Conservation (phyloP, 2,797 vertebrate genomes). For the Scolopax bukidnonensis region DNA sequence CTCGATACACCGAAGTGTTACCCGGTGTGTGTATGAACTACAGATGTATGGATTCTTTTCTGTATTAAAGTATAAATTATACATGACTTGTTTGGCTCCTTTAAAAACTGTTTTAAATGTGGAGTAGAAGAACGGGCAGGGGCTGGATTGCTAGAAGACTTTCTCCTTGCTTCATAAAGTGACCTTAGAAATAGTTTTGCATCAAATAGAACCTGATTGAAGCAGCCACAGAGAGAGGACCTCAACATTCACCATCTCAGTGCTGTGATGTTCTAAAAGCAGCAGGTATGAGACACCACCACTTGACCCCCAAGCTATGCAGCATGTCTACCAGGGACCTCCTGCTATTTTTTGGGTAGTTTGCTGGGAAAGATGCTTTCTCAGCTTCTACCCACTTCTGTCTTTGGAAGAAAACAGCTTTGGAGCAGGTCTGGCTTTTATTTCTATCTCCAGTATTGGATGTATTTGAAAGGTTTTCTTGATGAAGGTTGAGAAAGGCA, state of each 20-base stretch:
- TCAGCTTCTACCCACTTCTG: not conserved
- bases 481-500: not conserved
- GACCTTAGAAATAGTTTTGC: not conserved
- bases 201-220: not conserved
- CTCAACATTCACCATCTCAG: accelerated
- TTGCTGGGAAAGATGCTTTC: not conserved
- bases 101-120: not conserved
- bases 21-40: constrained; percentile 59
- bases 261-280: not conserved
- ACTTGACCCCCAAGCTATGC: not conserved
- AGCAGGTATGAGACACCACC: not conserved
- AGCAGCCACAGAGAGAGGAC: not conserved
- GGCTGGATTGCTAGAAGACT: not conserved
- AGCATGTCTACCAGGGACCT: not conserved
- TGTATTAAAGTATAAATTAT: constrained; percentile 72
- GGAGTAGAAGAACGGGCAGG: not conserved
- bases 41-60: constrained; percentile 56
- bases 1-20: constrained; percentile 40
- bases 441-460: not conserved
- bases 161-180: not conserved
- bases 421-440: not conserved
- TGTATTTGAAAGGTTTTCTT: not conserved
- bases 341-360: not conserved
- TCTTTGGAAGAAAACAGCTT: not conserved
- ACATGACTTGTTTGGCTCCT: not conserved